These are phyloP conservation scores for Thinocorus orbignyianus DNA, from an alignment of 2,113 vertebrate species.

Conservation along the genomic window DNA sequence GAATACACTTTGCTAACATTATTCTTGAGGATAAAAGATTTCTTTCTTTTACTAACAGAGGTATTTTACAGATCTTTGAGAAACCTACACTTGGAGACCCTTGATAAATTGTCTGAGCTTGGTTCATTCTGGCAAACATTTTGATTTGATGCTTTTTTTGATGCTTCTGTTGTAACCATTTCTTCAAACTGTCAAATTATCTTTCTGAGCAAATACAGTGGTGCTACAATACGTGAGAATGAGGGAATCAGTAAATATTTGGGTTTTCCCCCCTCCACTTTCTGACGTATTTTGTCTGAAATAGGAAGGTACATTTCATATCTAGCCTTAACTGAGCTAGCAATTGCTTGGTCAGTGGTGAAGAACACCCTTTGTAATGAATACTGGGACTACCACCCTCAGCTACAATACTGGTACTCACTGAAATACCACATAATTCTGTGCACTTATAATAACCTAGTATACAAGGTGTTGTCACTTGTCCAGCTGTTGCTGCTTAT, in stretches of 20 bases:
- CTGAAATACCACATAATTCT: background rate
- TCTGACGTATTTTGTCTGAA: background rate
- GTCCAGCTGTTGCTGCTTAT: background rate
- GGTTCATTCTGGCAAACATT: background rate
- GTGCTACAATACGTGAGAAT: background rate
- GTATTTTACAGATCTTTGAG: background rate
- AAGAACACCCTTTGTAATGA: background rate
- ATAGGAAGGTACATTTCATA: background rate
- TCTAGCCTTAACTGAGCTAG: background rate
- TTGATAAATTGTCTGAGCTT: background rate
- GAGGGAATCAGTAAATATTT: background rate
- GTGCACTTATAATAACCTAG: background rate
- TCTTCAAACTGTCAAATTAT: background rate
- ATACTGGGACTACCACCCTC: background rate
- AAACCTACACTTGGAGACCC: background rate
- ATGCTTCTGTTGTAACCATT: background rate
- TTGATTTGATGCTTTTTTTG: background rate
- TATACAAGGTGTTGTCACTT: background rate
- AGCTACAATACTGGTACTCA: background rate
- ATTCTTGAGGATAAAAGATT: background rate
- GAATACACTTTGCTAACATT: background rate
- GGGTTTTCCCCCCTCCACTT: background rate
- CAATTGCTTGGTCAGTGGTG: background rate
- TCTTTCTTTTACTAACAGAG: background rate
- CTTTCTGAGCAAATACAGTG: background rate